Base-by-base conservation (phyloP, 1,140 invertebrate genomes). In the Ips typographus region DNA sequence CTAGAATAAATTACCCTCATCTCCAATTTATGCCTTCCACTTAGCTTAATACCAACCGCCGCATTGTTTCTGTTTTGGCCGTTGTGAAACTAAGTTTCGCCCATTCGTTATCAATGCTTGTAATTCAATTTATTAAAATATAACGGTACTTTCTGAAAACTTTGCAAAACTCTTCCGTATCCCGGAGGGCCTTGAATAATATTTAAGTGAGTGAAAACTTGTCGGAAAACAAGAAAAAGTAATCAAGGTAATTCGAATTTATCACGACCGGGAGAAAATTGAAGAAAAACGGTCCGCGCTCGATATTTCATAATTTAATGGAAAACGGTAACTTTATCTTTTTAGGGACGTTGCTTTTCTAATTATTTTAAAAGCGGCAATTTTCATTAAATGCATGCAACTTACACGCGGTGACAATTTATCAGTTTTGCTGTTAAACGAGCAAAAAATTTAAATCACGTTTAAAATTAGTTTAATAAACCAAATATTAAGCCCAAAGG, bases 221-320 rank as follows among this genome's bases (percentile, higher is more conserved):
- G 42, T 62, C n/a, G 43, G 22, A 42, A 59, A 62, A 62, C 43
- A 62, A 62, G 43, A 62, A 62, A 49, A 62, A 62, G 60, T 62
- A 62, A 62, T 62, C 60, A 39, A 49, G 60, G 37, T 62, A 62
- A 62, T 62, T 49, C 40, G 37, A 62, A 51, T 49, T 62, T 62
- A 51, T 38, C n/a, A 59, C 57, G n/a, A 37, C 8, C n/a, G 1
- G 40, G 40, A 59, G 57, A 42, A 42, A 41, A 40, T 59, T 59
- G 2, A 42, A 42, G 40, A 59, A 59, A 59, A 59, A 59, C 39
- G 57, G 38, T 22, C 22, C 22, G 22, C 57, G 7, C 1, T 42
- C 57, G 42, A 59, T 59, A 59, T 59, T 59, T 59, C 57, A 59
- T 59, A 59, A 59, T 59, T 59, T 59, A 59, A 59, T 56, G 44